Evolutionary conservation across 2,797 vertebrate species (phyloP).

Genomic region (Darevskia mixta): DNA sequence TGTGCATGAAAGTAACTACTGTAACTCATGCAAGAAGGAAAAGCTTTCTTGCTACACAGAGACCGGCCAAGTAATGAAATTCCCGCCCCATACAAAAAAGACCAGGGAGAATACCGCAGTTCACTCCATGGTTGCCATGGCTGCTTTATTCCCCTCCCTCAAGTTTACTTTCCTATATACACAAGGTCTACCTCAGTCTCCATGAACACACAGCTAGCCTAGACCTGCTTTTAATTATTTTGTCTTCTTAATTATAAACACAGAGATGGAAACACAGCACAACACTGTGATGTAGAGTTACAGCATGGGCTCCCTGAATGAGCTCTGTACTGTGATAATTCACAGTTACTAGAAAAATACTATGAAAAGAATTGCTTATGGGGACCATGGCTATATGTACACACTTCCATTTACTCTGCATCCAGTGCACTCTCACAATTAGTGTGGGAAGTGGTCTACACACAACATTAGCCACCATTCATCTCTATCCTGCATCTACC

Average conservation of each 20-base stretch:
- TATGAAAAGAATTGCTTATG: background rate
- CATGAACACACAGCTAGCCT: background rate
- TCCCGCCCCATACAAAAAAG: background rate
- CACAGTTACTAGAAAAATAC: background rate
- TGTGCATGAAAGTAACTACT: background rate
- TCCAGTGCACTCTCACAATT: too few relatives aligned
- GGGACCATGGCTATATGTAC: background rate
- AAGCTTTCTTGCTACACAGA: constrained; percentile 23
- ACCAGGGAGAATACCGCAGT: background rate
- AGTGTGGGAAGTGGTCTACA: too few relatives aligned
- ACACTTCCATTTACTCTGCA: too few relatives aligned
- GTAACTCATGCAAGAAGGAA: background rate
- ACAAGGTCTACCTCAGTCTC: background rate
- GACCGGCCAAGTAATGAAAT: background rate
- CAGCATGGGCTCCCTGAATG: background rate
- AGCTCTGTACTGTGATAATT: background rate
- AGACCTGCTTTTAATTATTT: background rate
- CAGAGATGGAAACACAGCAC: background rate
- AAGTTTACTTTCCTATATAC: background rate
- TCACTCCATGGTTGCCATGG: background rate
- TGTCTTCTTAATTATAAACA: background rate
- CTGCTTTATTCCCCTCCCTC: background rate
- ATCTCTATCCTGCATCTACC: too few relatives aligned
- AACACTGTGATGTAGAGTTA: background rate
- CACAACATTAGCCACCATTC: too few relatives aligned